A percentile compares a stretch with the other conserved stretches of the same genome.
phyloP scores from a whole-genome alignment of 2,797 vertebrate genomes.

The Antrozous pallidus region DNA sequence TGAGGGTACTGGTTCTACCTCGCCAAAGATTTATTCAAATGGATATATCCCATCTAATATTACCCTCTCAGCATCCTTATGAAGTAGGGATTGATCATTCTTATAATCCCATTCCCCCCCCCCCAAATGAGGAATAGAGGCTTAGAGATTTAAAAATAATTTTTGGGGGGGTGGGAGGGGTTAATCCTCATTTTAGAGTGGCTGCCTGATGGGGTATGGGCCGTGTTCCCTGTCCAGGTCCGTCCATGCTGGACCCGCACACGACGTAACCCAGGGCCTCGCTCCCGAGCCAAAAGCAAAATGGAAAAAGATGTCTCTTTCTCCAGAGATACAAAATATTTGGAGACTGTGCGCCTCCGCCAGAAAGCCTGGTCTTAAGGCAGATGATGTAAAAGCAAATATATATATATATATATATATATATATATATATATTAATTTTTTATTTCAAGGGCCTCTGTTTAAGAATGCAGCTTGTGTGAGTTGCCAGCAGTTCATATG shows the following conservation, averaged over 20 bases:
- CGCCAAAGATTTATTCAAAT: not conserved
- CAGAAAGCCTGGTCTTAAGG: not conserved
- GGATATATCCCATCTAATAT: not conserved
- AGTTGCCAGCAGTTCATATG: not conserved
- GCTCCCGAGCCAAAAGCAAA: not conserved
- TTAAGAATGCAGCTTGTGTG: not conserved
- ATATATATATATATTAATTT: too few relatives aligned
- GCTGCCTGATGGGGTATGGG: not conserved
- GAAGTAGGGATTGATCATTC: not conserved
- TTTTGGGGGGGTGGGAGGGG: rapidly evolving
- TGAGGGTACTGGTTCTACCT: not conserved
- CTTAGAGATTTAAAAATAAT: not conserved
- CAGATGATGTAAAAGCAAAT: not conserved
- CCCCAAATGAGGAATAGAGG: not conserved
- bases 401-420: too few relatives aligned
- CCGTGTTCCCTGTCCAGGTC: too few relatives aligned
- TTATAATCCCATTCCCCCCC: not conserved
- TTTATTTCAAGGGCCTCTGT: not conserved
- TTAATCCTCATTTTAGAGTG: not conserved
- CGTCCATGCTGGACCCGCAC: not conserved
- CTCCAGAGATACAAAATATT: not conserved
- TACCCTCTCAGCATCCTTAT: not conserved
- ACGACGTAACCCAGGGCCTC: not conserved
- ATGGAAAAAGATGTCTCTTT: conserved; percentile 1
- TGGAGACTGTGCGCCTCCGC: not conserved